These are phyloP conservation scores for Sclerurus mexicanus DNA, from an alignment of 2,113 vertebrate genomes.

Conservation along the genomic window DNA sequence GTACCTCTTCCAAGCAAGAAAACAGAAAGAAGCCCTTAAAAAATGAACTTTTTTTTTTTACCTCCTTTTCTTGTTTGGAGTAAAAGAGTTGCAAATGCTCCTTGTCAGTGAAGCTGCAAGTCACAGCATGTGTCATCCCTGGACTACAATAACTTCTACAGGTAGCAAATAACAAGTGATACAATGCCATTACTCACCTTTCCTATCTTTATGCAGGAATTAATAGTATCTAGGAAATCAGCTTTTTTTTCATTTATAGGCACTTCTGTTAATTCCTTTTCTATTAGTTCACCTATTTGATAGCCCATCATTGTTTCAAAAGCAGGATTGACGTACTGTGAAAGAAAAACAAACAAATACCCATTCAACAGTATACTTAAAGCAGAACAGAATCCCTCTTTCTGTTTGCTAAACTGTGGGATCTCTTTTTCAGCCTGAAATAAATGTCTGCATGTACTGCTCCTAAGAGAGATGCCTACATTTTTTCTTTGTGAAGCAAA, in stretches of 20 bases:
- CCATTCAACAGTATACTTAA: not conserved
- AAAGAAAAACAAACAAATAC: slow-evolving; percentile 24
- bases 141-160: not conserved
- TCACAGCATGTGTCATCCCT: not conserved
- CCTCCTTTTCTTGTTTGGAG: not conserved
- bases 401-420: not conserved
- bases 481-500: not conserved
- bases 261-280: slow-evolving; percentile 94
- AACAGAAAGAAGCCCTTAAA: not conserved
- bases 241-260: slow-evolving; percentile 96
- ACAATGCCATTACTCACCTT: slow-evolving; percentile 81
- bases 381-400: not conserved
- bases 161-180: not conserved
- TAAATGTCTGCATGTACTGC: not conserved
- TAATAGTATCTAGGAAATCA: slow-evolving; percentile 94
- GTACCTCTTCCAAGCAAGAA: not conserved
- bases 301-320: slow-evolving; percentile 96
- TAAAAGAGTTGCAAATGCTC: not conserved
- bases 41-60: not conserved
- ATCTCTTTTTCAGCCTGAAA: not conserved
- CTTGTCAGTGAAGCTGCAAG: not conserved
- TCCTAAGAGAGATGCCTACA: not conserved
- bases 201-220: slow-evolving; percentile 92
- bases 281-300: slow-evolving; percentile 91
- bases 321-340: slow-evolving; percentile 94